A percentile compares a stretch with the other conserved stretches of the same genome.
Conservation (phyloP, 2,113 vertebrate genomes). For the Lontra canadensis region DNA sequence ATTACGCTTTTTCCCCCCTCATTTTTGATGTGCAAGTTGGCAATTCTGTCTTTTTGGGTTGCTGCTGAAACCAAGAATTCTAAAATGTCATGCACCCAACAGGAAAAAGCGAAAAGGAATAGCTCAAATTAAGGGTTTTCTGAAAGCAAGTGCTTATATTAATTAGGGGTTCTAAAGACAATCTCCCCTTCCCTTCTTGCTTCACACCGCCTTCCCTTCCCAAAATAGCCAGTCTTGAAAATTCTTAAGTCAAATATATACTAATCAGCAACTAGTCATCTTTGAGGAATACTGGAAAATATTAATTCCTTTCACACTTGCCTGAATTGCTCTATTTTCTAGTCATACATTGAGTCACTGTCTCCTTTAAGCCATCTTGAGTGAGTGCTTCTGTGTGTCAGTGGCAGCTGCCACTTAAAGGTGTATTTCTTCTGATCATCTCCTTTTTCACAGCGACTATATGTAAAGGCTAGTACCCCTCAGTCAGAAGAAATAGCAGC, state of each 20-base stretch:
- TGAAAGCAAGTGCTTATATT: constrained; percentile 55
- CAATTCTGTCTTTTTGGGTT: constrained; percentile 69
- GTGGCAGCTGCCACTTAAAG: constrained; percentile 53
- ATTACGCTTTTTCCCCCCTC: constrained; percentile 42
- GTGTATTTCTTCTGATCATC: constrained; percentile 54
- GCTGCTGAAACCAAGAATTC: constrained; percentile 72
- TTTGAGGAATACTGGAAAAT: constrained; percentile 37
- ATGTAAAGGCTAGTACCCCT: background rate
- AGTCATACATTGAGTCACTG: constrained; percentile 50
- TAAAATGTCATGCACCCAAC: constrained; percentile 32
- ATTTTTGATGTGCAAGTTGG: constrained; percentile 71
- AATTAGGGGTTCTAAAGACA: constrained; percentile 55
- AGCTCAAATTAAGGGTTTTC: constrained; percentile 60
- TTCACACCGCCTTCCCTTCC: constrained; percentile 40
- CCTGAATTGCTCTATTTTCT: constrained; percentile 50
- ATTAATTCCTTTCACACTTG: constrained; percentile 44
- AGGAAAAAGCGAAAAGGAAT: constrained; percentile 62
- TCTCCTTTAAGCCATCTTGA: constrained; percentile 68
- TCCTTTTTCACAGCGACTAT: constrained; percentile 26
- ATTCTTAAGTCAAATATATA: constrained; percentile 37
- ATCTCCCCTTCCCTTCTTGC: constrained; percentile 14
- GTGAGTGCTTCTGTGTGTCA: constrained; percentile 72
- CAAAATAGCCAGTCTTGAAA: constrained; percentile 45
- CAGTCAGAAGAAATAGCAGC: constrained; percentile 1
- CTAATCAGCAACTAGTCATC: constrained; percentile 32